These are phyloP conservation scores for Isurus oxyrinchus DNA, from an alignment of 2,113 vertebrate species.

Conservation along the genomic window DNA sequence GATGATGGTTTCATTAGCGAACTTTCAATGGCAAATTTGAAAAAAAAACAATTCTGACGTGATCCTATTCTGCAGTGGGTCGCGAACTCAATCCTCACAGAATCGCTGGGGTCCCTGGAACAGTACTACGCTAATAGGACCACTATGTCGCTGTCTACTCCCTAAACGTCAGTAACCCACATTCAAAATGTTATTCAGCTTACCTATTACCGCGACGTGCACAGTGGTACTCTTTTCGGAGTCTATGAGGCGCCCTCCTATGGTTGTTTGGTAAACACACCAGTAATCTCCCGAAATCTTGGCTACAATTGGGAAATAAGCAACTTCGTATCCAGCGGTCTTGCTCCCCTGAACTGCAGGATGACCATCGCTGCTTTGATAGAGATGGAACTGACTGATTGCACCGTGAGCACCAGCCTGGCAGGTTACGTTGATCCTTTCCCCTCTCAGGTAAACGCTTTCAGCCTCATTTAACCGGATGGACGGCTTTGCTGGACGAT, in stretches of 20 bases:
- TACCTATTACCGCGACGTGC: background rate
- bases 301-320: background rate
- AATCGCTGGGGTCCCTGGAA: too few species aligned
- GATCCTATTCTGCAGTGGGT: too few species aligned
- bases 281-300: background rate
- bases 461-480: background rate
- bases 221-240: background rate
- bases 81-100: too few species aligned
- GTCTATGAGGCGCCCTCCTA: background rate
- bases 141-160: too few species aligned
- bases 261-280: background rate
- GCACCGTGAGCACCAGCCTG: background rate
- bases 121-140: too few species aligned
- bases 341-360: too few species aligned
- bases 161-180: too few species aligned
- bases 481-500: background rate
- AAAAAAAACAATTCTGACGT: too few species aligned
- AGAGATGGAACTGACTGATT: background rate
- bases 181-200: background rate
- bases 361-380: too few species aligned
- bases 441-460: background rate
- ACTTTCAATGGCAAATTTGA: too few species aligned
- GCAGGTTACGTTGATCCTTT: background rate
- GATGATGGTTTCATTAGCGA: too few species aligned
- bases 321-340: background rate